Base-by-base conservation (phyloP, 2,797 vertebrate genomes). In the Scarus forsteni region DNA sequence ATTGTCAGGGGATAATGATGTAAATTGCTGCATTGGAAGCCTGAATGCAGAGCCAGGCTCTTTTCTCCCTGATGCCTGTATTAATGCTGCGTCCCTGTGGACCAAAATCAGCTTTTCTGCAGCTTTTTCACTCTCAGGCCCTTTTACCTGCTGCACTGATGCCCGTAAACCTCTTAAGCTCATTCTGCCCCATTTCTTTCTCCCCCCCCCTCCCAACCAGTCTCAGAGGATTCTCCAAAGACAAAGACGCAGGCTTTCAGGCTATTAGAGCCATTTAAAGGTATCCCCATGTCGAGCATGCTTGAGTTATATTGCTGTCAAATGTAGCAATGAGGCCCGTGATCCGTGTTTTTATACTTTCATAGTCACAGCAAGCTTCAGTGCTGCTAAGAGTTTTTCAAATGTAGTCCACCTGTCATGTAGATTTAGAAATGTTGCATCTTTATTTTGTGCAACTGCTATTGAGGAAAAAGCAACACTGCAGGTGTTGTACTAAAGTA, bases 91-190 rank as follows among this genome's bases (percentile, higher is more conserved):
- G 64, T 93, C 91, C 89, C 85, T 59, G 53, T 35, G 79, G 90
- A 90, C 70, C 54, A 35, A 73, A 90, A 90, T 91, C 88, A 75
- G 89, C 88, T 88, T 92, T 92, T 85, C 86, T 90, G 83, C 62
- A 80, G 57, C 11, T 75, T 89, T 90, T 85, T 85, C 79, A 66
- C 73, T 63, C 70, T 92, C 86, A 85, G 83, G 79, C 80, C 83
- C 38, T 93, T 92, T 91, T 84, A 91, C 89, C 86, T 92, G 85
- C 90, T 79, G 83, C 81, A 78, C 75, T 82, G 85, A 88, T 86
- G 87, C 85, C 75, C 48, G 84, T 87, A 89, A 93, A 92, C 90
- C 91, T 92, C 88, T 93, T 88, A 91, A 88, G 77, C 67, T 72
- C 58, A 66, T 67, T 84, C 77, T 74, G 59, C 86, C 75, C 73